Conservation (phyloP, 2,797 vertebrate species). For the Galaxias olidus region DNA sequence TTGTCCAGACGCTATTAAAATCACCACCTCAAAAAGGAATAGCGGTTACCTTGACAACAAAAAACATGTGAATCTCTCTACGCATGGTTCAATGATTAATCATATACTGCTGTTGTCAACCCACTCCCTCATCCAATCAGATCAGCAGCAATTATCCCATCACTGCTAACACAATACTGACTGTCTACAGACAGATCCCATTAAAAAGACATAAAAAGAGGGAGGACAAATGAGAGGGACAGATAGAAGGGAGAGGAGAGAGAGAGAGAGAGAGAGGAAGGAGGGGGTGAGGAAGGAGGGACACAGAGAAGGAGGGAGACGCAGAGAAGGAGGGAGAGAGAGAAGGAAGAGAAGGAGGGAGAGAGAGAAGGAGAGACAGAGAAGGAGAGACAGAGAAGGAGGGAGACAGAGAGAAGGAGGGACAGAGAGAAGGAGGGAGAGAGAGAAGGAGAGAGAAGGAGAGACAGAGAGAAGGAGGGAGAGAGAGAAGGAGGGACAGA, state of each 20-base stretch:
- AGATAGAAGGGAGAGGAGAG: too few relatives aligned
- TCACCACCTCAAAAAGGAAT: neutral
- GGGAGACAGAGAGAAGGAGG: neutral
- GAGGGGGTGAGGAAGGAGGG: neutral
- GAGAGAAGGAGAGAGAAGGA: neutral
- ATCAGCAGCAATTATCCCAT: too few relatives aligned
- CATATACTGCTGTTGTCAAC: neutral
- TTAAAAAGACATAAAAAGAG: too few relatives aligned
- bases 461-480: too few relatives aligned
- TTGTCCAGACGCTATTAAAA: neutral
- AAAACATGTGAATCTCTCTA: neutral
- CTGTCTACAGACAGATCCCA: too few relatives aligned
- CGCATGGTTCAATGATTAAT: neutral
- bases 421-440: neutral
- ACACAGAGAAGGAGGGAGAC: constrained; percentile 13
- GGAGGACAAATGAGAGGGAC: too few relatives aligned
- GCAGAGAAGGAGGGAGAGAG: neutral
- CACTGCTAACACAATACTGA: too few relatives aligned
- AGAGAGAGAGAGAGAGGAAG: too few relatives aligned
- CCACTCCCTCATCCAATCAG: neutral
- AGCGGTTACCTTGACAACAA: neutral
- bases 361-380: constrained; percentile 17
- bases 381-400: constrained; percentile 23
- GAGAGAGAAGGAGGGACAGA: neutral
- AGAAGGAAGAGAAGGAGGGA: neutral